Evolutionary conservation across 2,888 invertebrate species (phyloP).

Genomic region (Sclerodermus sp.): DNA sequence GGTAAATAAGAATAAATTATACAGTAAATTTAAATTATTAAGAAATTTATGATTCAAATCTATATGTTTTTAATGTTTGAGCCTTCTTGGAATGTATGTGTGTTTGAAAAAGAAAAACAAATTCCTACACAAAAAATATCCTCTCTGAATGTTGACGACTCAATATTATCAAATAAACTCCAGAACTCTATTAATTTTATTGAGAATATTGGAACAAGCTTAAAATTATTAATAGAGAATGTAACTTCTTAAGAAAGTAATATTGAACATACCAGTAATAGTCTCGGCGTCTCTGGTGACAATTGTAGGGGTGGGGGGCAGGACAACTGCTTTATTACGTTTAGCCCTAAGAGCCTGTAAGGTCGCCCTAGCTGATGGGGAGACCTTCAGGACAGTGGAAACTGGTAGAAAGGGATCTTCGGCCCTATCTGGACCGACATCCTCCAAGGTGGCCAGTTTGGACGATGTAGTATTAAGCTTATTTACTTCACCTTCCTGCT

Average conservation of each 20-base stretch:
- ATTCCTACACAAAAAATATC: no score
- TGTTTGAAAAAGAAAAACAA: no score
- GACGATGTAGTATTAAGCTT: conserved; percentile 59
- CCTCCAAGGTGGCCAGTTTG: conserved; percentile 82
- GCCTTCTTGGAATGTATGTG: no score
- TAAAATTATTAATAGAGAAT: conserved; percentile 9
- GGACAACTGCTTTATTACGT: not conserved
- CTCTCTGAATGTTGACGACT: no score
- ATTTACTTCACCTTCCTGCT: conserved; percentile 56
- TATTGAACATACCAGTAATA: conserved; percentile 65
- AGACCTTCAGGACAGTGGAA: conserved; percentile 48
- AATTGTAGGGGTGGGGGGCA: conserved; percentile 42
- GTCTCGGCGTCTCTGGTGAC: conserved; percentile 67
- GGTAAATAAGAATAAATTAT: no score
- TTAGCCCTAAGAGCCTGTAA: conserved; percentile 53
- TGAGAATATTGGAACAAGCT: not conserved
- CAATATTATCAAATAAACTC: no score
- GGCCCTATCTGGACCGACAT: conserved; percentile 73
- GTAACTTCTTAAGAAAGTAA: not conserved
- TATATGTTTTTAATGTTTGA: no score
- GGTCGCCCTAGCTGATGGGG: conserved; percentile 51
- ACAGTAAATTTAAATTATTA: no score
- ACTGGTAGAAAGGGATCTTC: conserved; percentile 45
- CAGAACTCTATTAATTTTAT: not conserved
- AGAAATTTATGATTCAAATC: no score